phyloP scores from a whole-genome alignment of 2,888 invertebrate genomes.

The Orthonychiurus folsomi region DNA sequence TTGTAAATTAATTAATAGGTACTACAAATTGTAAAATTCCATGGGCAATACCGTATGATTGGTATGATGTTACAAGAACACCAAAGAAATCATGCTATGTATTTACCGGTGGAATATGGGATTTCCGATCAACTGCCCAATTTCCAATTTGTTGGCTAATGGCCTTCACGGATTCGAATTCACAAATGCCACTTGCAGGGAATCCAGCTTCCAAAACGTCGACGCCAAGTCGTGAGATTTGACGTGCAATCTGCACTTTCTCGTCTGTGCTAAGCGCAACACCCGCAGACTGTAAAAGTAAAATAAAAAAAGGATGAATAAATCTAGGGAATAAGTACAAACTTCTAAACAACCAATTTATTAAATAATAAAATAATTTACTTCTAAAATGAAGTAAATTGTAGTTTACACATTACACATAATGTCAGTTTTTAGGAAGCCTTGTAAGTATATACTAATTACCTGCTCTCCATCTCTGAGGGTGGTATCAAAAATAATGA shows the following conservation, averaged over 20 bases:
- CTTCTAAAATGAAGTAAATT: too few species aligned
- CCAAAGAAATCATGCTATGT: too few species aligned
- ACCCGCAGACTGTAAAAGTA: not conserved
- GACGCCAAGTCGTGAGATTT: not conserved
- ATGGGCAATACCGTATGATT: too few species aligned
- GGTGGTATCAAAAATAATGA: not conserved
- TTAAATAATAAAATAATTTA: too few species aligned
- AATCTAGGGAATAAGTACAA: too few species aligned
- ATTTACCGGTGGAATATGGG: not conserved
- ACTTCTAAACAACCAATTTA: too few species aligned
- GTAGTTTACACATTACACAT: not conserved
- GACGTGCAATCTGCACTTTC: not conserved
- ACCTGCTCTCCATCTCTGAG: not conserved
- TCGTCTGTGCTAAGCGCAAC: not conserved
- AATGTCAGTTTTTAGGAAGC: too few species aligned
- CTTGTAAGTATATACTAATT: too few species aligned
- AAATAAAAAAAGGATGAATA: too few species aligned
- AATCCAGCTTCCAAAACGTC: not conserved
- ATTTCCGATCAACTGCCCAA: not conserved
- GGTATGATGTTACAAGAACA: too few species aligned
- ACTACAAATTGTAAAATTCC: too few species aligned
- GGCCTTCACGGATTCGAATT: not conserved
- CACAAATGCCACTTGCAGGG: not conserved
- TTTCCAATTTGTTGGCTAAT: not conserved
- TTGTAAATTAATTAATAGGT: too few species aligned